Percentiles rank a stretch among this genome's conserved stretches.
phyloP scores from a whole-genome alignment of 2,113 vertebrate genomes.

The Nannospalax galili region DNA sequence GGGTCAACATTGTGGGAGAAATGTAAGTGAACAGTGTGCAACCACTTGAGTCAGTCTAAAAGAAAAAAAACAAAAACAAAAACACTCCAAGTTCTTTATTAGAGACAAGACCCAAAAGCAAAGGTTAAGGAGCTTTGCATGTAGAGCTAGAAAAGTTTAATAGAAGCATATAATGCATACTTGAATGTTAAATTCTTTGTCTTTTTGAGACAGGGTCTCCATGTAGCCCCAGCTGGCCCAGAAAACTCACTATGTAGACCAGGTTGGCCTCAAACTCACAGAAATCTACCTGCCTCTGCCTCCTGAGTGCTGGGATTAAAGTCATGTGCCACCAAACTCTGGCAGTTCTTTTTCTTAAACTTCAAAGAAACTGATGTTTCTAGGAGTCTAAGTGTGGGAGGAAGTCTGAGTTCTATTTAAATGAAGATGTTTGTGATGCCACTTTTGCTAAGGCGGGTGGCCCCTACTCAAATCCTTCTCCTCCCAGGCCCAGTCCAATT shows the following conservation, averaged over 20 bases:
- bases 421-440: neutral
- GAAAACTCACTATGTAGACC: too few relatives aligned
- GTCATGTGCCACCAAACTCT: too few relatives aligned
- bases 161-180: neutral
- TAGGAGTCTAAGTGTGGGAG: neutral
- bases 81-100: neutral
- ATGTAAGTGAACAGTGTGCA: neutral
- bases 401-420: neutral
- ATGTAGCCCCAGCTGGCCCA: too few relatives aligned
- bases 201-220: too few relatives aligned
- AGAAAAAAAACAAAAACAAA: too few relatives aligned
- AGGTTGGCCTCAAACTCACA: too few relatives aligned
- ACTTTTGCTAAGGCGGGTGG: neutral
- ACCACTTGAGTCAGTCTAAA: neutral
- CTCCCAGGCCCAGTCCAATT: neutral
- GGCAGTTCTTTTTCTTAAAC: neutral
- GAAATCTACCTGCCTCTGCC: too few relatives aligned
- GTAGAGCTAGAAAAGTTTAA: neutral
- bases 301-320: too few relatives aligned
- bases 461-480: neutral
- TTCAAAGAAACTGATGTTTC: neutral
- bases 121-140: neutral
- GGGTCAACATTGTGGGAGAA: neutral
- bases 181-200: neutral
- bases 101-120: constrained; percentile 7